Conservation (phyloP, 2,888 invertebrate species). For the Sialis lutaria region DNA sequence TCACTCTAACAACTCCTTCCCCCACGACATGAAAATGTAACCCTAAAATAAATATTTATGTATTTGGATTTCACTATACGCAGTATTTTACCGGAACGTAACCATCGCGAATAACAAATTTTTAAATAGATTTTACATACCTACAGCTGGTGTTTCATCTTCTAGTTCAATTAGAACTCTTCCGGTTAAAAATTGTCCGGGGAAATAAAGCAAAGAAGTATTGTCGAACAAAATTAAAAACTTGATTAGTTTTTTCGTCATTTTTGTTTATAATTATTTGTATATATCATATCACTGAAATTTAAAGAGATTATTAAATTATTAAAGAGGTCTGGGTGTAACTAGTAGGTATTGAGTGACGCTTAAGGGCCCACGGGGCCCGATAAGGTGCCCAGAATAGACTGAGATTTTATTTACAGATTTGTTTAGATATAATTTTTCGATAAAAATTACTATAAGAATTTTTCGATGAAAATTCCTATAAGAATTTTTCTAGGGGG, state of each 20-base stretch:
- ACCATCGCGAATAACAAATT: no score
- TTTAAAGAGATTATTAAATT: no score
- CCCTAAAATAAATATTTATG: conserved; percentile 33
- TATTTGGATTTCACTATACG: no score
- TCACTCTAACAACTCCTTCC: conserved; percentile 80
- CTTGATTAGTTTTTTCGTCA: conserved; percentile 79
- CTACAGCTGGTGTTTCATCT: conserved; percentile 80
- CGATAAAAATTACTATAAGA: no score
- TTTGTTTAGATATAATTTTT: no score
- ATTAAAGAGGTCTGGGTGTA: no score
- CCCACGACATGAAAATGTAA: conserved; percentile 88
- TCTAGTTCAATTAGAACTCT: conserved; percentile 83
- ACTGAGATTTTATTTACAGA: no score
- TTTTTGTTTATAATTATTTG: conserved; percentile 21
- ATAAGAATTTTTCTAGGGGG: no score
- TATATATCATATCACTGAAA: not conserved
- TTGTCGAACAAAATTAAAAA: conserved; percentile 90
- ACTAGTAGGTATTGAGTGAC: no score
- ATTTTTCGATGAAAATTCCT: no score
- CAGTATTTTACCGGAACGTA: not conserved
- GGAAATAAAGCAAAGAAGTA: conserved; percentile 80
- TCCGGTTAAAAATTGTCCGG: conserved; percentile 84
- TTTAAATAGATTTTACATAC: conserved; percentile 27
- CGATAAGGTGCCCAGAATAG: no score
- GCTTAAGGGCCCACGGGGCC: no score